Evolutionary conservation across 2,113 vertebrate genomes (phyloP), one percentile per base, ranked within the genome.

Genomic region (Oreochromis niloticus): DNA sequence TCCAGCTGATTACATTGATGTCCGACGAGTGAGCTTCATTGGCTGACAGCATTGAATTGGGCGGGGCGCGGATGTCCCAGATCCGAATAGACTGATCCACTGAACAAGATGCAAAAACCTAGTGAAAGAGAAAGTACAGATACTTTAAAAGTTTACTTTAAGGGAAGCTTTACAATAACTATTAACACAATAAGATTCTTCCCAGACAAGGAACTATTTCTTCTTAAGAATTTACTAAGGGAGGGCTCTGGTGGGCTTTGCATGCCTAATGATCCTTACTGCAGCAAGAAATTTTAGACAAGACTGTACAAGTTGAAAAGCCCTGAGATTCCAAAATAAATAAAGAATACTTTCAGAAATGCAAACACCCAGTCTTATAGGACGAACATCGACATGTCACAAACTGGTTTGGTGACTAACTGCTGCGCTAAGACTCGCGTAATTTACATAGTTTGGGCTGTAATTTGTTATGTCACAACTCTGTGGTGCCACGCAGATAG

Each of bases 61-160:
- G 98, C 0, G 97, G 96, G 2, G 98, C 96, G 10, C 98, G 95
- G 59, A 96, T 94, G 82, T 98, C 98, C 98, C 98, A 98, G 84
- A 98, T 88, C 7, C 97, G 97, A 80, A 98, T 93, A 6, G 98
- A 98, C 82, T 96, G 94, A 14, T 98, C 98, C 1, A 97, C 97
- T 0, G 98, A 98, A 87, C 98, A 98, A 2, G 98, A 98, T 4
- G 97, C 97, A 39, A 98, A 98, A 10, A 98, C 98, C 98, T 98
- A 90, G 2, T 17, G 22, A 32, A 80, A 52, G 55, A 11, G 13
- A 82, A 4, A 52, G 17, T 52, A 5, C 46, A 34, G 27, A 6
- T 78, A 52, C 59, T 30, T 52, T 19, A 34, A 68, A 39, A 50
- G 6, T 32, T 2, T 50, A 50, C 43, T 75, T n/a, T 6, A 24